Evolutionary conservation across 2,888 invertebrate genomes (phyloP).

Genomic region (Drosophila maculinotata): DNA sequence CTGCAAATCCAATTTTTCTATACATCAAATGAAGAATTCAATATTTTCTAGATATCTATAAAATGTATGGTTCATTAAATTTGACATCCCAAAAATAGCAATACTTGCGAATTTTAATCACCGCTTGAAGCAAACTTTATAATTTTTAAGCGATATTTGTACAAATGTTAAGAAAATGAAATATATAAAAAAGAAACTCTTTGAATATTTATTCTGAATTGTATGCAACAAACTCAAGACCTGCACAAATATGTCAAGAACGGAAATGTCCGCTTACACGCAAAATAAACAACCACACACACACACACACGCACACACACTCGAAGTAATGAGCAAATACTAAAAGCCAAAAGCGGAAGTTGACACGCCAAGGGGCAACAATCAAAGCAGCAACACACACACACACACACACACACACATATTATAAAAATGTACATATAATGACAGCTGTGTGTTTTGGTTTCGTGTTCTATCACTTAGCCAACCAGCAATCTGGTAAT

Average conservation of each 20-base stretch:
- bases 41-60: no score
- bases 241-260: slow-evolving; percentile 51
- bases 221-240: slow-evolving; percentile 37
- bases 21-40: no score
- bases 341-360: slow-evolving; percentile 42
- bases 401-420: slow-evolving; percentile 2
- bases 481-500: slow-evolving; percentile 32
- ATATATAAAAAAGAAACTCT: neutral
- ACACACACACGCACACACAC: slow-evolving; percentile 6
- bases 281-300: slow-evolving; percentile 15
- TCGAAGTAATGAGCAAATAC: slow-evolving; percentile 68
- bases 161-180: no score
- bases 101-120: no score
- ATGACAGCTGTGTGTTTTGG: slow-evolving; percentile 17
- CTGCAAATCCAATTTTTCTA: no score
- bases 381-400: slow-evolving; percentile 20
- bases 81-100: no score
- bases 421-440: neutral
- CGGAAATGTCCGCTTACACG: slow-evolving; percentile 45
- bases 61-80: no score
- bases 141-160: neutral
- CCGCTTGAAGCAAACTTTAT: neutral
- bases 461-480: slow-evolving; percentile 49
- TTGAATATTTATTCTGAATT: slow-evolving; percentile 14
- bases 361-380: slow-evolving; percentile 33